Evolutionary conservation across 2,888 invertebrate species (phyloP).

Genomic region (Chrysolina haemoptera): DNA sequence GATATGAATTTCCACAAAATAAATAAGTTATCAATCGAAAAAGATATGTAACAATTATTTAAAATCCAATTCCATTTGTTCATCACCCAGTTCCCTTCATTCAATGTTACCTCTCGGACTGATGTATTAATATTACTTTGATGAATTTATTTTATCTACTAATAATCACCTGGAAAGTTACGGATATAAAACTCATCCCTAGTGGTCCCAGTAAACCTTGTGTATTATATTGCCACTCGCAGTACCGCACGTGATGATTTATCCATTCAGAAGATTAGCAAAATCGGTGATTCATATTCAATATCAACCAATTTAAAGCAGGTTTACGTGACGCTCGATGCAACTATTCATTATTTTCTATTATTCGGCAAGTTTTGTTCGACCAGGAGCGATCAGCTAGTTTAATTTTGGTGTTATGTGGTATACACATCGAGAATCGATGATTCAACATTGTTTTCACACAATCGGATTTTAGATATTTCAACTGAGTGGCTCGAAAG

Average conservation of each 20-base stretch:
- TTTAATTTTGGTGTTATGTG: slow-evolving; percentile 7
- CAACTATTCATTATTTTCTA: slow-evolving; percentile 35
- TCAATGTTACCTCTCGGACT: too few species aligned
- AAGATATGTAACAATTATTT: too few species aligned
- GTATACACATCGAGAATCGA: slow-evolving; percentile 9
- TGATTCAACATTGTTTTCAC: slow-evolving; percentile 15
- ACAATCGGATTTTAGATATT: slow-evolving; percentile 12
- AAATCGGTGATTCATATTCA: slow-evolving; percentile 38
- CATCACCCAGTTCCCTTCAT: too few species aligned
- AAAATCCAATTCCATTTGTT: too few species aligned
- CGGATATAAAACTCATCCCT: not conserved
- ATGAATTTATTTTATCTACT: too few species aligned
- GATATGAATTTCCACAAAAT: too few species aligned
- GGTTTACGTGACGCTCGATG: slow-evolving; percentile 40
- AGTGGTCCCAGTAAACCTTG: not conserved
- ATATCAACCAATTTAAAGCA: slow-evolving; percentile 48
- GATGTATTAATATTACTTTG: too few species aligned
- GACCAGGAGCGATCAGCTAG: slow-evolving; percentile 5
- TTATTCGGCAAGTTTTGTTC: slow-evolving; percentile 36
- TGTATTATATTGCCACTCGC: not conserved
- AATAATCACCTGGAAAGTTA: not conserved
- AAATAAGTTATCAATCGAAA: too few species aligned
- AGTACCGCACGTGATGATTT: slow-evolving; percentile 12
- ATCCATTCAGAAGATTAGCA: slow-evolving; percentile 15
- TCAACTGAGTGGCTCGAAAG: slow-evolving; percentile 15